These are phyloP conservation scores for Antechinus stuartii DNA, from an alignment of 2,113 vertebrate species.

Conservation along the genomic window DNA sequence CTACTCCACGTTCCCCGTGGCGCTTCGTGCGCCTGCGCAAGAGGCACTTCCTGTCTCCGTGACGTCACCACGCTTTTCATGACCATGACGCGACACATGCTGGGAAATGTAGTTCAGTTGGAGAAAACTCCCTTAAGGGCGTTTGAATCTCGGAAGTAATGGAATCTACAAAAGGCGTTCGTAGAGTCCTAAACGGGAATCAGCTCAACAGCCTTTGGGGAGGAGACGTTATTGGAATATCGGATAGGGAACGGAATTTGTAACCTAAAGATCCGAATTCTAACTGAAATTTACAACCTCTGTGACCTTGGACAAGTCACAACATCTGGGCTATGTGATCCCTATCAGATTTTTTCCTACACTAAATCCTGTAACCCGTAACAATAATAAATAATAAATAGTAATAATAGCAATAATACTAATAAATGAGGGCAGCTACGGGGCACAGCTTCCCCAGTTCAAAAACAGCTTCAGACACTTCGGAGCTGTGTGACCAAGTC, in stretches of 20 bases:
- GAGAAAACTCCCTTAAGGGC: not conserved
- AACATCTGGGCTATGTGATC: not conserved
- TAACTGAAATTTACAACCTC: not conserved
- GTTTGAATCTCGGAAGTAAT: not conserved
- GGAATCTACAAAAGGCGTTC: not conserved
- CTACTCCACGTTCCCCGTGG: not conserved
- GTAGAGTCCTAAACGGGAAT: not conserved
- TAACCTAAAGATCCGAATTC: not conserved
- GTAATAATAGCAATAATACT: too few relatives aligned
- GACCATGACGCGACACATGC: not conserved
- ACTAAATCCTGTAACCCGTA: not conserved
- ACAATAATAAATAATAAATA: too few relatives aligned
- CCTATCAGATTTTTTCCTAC: too few relatives aligned
- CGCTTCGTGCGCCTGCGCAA: not conserved
- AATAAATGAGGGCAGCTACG: too few relatives aligned
- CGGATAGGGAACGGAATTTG: not conserved
- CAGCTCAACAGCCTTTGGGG: not conserved
- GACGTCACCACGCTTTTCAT: not conserved
- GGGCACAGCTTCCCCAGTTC: too few relatives aligned
- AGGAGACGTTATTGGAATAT: not conserved
- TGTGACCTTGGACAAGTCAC: not conserved
- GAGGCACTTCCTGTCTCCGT: not conserved
- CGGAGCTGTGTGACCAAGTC: too few relatives aligned
- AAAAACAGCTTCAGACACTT: too few relatives aligned
- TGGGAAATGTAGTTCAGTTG: not conserved